These are phyloP conservation scores for Steinernema hermaphroditum DNA, from an alignment of 2,888 invertebrate species.

Conservation along the genomic window DNA sequence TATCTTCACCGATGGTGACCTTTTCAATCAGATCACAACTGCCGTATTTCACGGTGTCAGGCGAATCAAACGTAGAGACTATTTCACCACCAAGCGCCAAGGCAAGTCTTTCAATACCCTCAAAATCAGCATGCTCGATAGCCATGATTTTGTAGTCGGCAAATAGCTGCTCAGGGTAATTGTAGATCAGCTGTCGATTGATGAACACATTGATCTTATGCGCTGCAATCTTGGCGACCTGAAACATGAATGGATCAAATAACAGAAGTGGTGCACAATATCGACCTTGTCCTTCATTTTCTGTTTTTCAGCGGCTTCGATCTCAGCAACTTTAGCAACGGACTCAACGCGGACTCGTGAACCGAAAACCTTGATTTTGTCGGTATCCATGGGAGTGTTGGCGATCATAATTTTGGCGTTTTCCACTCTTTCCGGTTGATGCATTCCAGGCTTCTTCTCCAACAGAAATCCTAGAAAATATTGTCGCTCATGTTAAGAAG, in stretches of 20 bases:
- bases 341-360: conserved; percentile 77
- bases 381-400: conserved; percentile 99
- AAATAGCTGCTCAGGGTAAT: conserved; percentile 98
- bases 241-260: too few relatives aligned
- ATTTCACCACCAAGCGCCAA: conserved; percentile 93
- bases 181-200: conserved; percentile 97
- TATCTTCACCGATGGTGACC: conserved; percentile 97
- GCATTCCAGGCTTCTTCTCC: conserved; percentile 93
- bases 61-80: conserved; percentile 94
- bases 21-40: conserved; percentile 93
- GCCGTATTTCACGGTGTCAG: conserved; percentile 86
- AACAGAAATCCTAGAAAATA: conserved; percentile 77
- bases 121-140: conserved; percentile 99
- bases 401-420: conserved; percentile 96
- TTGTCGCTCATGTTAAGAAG: neutral
- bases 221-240: conserved; percentile 83
- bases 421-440: conserved; percentile 91
- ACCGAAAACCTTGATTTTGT: conserved; percentile 90
- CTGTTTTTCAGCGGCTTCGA: conserved; percentile 95
- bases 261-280: too few relatives aligned
- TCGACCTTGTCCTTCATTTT: conserved; percentile 96
- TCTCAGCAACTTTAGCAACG: conserved; percentile 83
- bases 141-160: conserved; percentile 86
- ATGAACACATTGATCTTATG: conserved; percentile 97
- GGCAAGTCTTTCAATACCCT: conserved; percentile 94